Conservation (phyloP, 92 coral and sea anemone species). For the Desmophyllum pertusum region DNA sequence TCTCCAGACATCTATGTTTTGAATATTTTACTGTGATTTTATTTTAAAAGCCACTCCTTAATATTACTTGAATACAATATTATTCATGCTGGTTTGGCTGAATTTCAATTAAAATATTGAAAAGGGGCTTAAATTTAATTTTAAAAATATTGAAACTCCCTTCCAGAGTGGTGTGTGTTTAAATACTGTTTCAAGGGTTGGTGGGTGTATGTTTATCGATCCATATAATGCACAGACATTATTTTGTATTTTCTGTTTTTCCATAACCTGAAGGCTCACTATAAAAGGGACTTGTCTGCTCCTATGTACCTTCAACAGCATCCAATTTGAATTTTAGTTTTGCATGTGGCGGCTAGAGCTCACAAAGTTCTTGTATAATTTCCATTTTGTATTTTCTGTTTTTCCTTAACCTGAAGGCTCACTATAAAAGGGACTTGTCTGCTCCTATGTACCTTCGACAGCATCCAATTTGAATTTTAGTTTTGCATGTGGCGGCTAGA, state of each 20-base stretch:
- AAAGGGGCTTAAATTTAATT: not conserved
- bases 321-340: too few species aligned
- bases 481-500: too few species aligned
- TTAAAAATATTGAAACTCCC: not conserved
- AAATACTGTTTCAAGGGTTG: not conserved
- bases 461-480: too few species aligned
- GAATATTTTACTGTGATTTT: not conserved
- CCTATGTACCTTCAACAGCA: too few species aligned
- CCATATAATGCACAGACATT: not conserved
- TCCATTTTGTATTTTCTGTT: too few species aligned
- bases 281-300: too few species aligned
- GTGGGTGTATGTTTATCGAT: not conserved
- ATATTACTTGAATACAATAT: constrained; percentile 1
- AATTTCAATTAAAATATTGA: not conserved
- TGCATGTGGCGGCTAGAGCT: too few species aligned
- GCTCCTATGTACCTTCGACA: too few species aligned
- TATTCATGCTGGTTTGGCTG: not conserved
- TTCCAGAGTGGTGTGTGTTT: not conserved
- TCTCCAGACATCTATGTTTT: not conserved
- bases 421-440: too few species aligned
- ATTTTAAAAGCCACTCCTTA: constrained; percentile 18
- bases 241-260: not conserved
- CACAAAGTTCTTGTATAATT: too few species aligned
- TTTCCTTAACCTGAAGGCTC: too few species aligned
- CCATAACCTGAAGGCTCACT: too few species aligned